Base-by-base conservation (phyloP, 1,140 invertebrate genomes). In the Zaprionus nigranus region DNA sequence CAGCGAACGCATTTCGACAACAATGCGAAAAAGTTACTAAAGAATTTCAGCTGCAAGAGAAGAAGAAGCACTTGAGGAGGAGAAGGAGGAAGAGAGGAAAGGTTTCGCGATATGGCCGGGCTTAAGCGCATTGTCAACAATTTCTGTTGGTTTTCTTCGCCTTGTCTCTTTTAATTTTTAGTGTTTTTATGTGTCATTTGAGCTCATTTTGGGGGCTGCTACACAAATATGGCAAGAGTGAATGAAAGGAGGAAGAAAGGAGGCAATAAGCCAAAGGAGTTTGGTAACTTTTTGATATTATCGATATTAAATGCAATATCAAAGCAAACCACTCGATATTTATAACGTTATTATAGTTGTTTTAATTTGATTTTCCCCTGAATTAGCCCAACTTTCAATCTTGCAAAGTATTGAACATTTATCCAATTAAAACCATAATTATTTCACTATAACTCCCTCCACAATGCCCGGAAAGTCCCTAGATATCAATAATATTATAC, bases 1-100 rank as follows among this genome's bases (percentile, higher is more conserved):
- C 82, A 78, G 56, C 72, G 20, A 81, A 54, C 46, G 62, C 67
- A 83, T 71, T 82, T n/a, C 71, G 56, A 49, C 66, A 61, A 82
- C 62, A 65, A 70, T 34, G 49, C 28, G 24, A 61, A 24, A 53
- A 36, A 43, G 38, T 58, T 53, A 58, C 66, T 54, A 54, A 75
- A 71, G 67, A 64, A 65, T 75, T 71, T 46, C 68, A 69, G 53
- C 65, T 63, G 81, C 26, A 53, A 30, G n/a, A 38, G 12, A 30
- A 28, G 20, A 36, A 26, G 5, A 36, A 0, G 28, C 15, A 11
- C 0, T 11, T 3, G 30, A 34, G 9, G 13, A 46, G 28, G 38
- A 20, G 17, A 9, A 17, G 26, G 20, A 28, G 38, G 43, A 43
- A 4, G 34, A 26, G 40, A 3, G 30, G 53, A 15, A 28, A 28